phyloP scores from a whole-genome alignment of 1,140 invertebrate species.

The Saccostrea glomerata region DNA sequence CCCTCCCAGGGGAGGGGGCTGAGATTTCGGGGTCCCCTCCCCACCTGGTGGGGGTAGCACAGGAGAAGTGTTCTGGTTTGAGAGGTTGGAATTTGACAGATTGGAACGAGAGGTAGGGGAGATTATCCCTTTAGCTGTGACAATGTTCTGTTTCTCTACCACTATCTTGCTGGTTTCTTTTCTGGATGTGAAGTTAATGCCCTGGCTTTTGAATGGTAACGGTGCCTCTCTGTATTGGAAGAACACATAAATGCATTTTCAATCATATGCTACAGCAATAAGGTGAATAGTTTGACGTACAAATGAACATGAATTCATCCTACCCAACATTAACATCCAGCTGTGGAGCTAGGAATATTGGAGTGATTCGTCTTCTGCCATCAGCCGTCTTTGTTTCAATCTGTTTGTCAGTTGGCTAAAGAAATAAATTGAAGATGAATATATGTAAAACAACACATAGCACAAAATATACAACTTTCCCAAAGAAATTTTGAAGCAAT shows the following conservation, averaged over 20 bases:
- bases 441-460: too few species aligned
- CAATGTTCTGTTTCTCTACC: constrained; percentile 88
- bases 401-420: constrained; percentile 86
- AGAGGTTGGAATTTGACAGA: constrained; percentile 46
- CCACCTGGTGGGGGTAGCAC: not conserved
- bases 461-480: too few species aligned
- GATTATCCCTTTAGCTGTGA: constrained; percentile 66
- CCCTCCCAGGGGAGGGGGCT: not conserved
- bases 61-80: constrained; percentile 31
- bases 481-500: too few species aligned
- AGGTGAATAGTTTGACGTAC: not conserved
- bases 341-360: constrained; percentile 89
- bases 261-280: not conserved
- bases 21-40: constrained; percentile 50
- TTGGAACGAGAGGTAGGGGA: constrained; percentile 61
- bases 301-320: constrained; percentile 41
- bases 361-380: constrained; percentile 95
- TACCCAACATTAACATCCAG: constrained; percentile 76
- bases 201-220: constrained; percentile 73
- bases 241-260: constrained; percentile 79
- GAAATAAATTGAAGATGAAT: not conserved
- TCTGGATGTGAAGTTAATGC: constrained; percentile 87
- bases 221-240: constrained; percentile 81
- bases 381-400: constrained; percentile 96
- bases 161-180: constrained; percentile 90